Conservation (phyloP, 2,888 invertebrate genomes). For the Gisinianus flammeolus region DNA sequence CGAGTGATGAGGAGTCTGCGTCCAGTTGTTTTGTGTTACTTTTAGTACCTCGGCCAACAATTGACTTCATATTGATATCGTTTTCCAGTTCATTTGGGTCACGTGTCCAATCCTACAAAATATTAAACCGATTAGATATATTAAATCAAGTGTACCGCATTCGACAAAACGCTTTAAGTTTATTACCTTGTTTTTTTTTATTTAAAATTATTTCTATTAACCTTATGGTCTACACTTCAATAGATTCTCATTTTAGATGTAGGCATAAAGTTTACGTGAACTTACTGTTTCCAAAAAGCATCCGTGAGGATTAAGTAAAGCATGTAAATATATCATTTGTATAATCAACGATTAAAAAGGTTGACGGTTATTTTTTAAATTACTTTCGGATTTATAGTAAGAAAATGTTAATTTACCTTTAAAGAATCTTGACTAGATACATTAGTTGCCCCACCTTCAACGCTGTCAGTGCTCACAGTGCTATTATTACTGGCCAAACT, state of each 20-base stretch:
- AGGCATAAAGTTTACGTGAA: too few species aligned
- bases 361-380: background rate
- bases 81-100: background rate
- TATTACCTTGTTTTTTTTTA: too few species aligned
- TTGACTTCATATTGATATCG: constrained; percentile 16
- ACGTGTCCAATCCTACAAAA: constrained; percentile 3
- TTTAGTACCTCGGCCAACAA: background rate
- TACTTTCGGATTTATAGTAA: background rate
- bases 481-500: background rate
- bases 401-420: constrained; percentile 16
- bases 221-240: too few species aligned
- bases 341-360: background rate
- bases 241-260: too few species aligned
- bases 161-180: too few species aligned
- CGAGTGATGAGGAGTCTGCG: constrained; percentile 35
- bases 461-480: background rate
- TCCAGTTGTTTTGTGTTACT: constrained; percentile 17
- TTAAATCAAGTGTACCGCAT: too few species aligned
- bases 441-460: background rate
- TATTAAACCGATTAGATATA: too few species aligned
- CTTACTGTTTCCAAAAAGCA: too few species aligned
- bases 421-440: constrained; percentile 8
- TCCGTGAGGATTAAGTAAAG: background rate
- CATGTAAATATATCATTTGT: background rate
- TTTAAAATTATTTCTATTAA: too few species aligned